A percentile compares a stretch with the other conserved stretches of the same genome.
phyloP scores from a whole-genome alignment of 2,113 vertebrate genomes.

The Nesogale talazaci region DNA sequence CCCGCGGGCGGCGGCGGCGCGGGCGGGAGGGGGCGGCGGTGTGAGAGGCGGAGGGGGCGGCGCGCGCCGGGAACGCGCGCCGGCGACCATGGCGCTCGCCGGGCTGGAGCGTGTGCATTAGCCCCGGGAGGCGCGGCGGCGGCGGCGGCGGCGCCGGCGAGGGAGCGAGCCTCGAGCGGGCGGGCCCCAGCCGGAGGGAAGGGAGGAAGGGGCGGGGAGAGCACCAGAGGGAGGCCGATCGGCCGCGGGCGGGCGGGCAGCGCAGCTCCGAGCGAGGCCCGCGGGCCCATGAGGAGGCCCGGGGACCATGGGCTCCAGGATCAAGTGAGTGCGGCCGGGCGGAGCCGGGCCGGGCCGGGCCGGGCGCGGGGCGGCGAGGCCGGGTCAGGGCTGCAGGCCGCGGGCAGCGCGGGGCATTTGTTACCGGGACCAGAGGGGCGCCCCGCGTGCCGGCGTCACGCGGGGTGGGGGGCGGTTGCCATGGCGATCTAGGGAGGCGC shows the following conservation, averaged over 20 bases:
- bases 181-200: constrained; percentile 78
- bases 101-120: constrained; percentile 62
- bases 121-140: constrained; percentile 63
- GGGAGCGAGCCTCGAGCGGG: constrained; percentile 75
- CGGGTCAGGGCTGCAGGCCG: constrained; percentile 77
- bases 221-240: constrained; percentile 79
- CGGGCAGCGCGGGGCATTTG: constrained; percentile 77
- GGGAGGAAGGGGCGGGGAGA: constrained; percentile 83
- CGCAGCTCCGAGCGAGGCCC: constrained; percentile 76
- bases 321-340: constrained; percentile 88
- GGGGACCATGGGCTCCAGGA: constrained; percentile 90
- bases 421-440: constrained; percentile 70
- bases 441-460: constrained; percentile 8
- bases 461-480: constrained; percentile 65
- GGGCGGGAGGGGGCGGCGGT: constrained; percentile 59
- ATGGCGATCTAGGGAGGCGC: constrained; percentile 64
- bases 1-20: constrained; percentile 56
- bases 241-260: constrained; percentile 77
- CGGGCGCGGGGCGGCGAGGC: constrained; percentile 81
- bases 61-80: constrained; percentile 75
- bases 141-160: constrained; percentile 2
- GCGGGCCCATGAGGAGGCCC: constrained; percentile 86
- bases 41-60: constrained; percentile 72
- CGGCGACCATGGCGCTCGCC: constrained; percentile 74
- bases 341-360: constrained; percentile 71